Percentiles rank a stretch among this genome's conserved stretches.
Evolutionary conservation across 1,140 invertebrate genomes (phyloP).

Genomic region (Drosophila lini): DNA sequence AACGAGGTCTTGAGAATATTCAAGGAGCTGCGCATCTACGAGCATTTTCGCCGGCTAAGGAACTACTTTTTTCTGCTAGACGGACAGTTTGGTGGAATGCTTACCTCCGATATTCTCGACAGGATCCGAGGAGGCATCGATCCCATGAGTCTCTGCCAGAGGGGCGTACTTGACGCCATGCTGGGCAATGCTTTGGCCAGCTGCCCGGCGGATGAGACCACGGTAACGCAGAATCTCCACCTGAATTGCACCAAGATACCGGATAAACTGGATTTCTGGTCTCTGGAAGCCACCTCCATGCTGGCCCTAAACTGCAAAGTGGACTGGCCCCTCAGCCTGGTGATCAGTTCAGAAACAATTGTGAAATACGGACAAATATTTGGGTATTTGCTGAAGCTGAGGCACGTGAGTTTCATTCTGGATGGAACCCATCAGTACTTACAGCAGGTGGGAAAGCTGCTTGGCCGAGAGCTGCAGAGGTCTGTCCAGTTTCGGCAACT

Average conservation of each 20-base stretch:
- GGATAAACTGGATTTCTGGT: conserved; percentile 86
- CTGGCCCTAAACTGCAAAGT: conserved; percentile 89
- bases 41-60: conserved; percentile 89
- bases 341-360: conserved; percentile 89
- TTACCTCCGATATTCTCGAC: conserved; percentile 88
- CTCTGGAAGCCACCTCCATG: conserved; percentile 88
- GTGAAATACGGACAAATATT: conserved; percentile 90
- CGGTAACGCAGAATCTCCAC: conserved; percentile 85
- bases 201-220: conserved; percentile 59
- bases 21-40: conserved; percentile 87
- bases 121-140: conserved; percentile 87
- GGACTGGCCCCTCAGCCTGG: conserved; percentile 91
- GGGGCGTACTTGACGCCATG: conserved; percentile 88
- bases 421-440: conserved; percentile 88
- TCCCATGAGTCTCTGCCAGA: conserved; percentile 89
- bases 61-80: conserved; percentile 91
- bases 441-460: conserved; percentile 85
- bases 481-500: conserved; percentile 87
- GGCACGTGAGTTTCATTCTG: conserved; percentile 89
- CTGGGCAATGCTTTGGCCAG: conserved; percentile 87
- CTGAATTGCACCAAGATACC: conserved; percentile 87
- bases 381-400: conserved; percentile 90
- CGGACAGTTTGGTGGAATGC: conserved; percentile 89
- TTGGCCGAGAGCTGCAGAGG: conserved; percentile 84
- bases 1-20: conserved; percentile 89